Base-by-base conservation (phyloP, 2,113 vertebrate genomes). In the Plotosus lineatus region DNA sequence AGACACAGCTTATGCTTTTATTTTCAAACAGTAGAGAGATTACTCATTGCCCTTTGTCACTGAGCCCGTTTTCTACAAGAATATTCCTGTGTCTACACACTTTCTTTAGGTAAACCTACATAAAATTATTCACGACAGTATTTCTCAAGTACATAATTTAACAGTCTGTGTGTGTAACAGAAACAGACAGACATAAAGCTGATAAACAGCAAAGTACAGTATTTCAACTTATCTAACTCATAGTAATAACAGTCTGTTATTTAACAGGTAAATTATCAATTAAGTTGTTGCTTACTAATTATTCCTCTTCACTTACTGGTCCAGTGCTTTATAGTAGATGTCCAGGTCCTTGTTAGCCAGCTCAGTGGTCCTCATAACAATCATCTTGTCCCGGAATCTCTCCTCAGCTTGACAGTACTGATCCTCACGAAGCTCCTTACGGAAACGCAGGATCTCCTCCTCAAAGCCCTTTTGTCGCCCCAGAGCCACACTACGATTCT, bases 301-400 rank as follows among this genome's bases (percentile, higher is more conserved):
- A 65, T 60, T 46, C 46, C 31, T 17, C 38, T 6, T 42, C 63
- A 96, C 97, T 95, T 87, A 99, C 98, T 97, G 97, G 90, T 99
- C 98, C 0, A 99, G 93, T 42, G 97, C 95, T 87, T 98, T 98
- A 89, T 98, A 98, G 88, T 99, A 99, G 83, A 98, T 93, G 85
- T 98, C 95, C 84, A 99, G 90, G 83, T 99, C 98, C 86, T 96
- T 98, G 87, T 96, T 98, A 1, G 94, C 96, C 78, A 99, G 92
- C 88, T 98, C 97, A 3, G 97, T 99, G 51, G 97, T 99, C 80
- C 97, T 95, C 96, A 97, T 97, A 21, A 92, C 87, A 78, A 99
- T 98, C 96, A 99, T 97, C 94, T 95, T 98, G 85, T 97, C 95
- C 84, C 95, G 95, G 85, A 96, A 94, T 80, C 90, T 93, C 44